A percentile compares a stretch with the other conserved stretches of the same genome.
Evolutionary conservation across 2,888 invertebrate species (phyloP).

Genomic region (Epsilonema sp.): DNA sequence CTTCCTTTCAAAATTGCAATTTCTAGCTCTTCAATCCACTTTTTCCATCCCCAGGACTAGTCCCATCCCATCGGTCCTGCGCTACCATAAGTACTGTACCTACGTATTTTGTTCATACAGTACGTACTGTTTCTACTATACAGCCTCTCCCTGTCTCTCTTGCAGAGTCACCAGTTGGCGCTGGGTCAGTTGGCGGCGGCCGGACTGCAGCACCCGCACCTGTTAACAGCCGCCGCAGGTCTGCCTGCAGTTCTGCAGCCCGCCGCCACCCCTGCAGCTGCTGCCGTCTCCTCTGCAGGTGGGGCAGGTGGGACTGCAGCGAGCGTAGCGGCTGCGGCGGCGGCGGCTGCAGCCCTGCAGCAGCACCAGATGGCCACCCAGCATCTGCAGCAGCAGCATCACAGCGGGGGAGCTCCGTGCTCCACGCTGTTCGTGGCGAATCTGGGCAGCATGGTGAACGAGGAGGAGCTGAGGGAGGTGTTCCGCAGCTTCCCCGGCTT

Average conservation of each 20-base stretch:
- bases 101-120: too few relatives aligned
- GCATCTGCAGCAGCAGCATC: slow-evolving; percentile 3
- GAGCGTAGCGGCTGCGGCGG: not conserved
- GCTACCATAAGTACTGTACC: too few relatives aligned
- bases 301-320: too few relatives aligned
- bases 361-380: not conserved
- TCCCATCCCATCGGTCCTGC: too few relatives aligned
- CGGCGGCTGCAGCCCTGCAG: not conserved
- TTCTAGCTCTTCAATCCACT: too few relatives aligned
- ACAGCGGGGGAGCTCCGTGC: too few relatives aligned
- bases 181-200: slow-evolving; percentile 35
- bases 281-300: too few relatives aligned
- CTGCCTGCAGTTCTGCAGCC: not conserved
- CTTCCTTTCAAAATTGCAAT: too few relatives aligned
- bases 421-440: slow-evolving; percentile 88
- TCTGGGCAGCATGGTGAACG: slow-evolving; percentile 86
- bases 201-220: slow-evolving; percentile 37
- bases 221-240: slow-evolving; percentile 39
- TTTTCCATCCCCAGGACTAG: too few relatives aligned
- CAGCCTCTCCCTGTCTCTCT: too few relatives aligned
- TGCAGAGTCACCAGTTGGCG: not conserved
- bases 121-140: too few relatives aligned
- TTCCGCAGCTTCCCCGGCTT: slow-evolving; percentile 92
- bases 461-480: slow-evolving; percentile 93
- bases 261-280: slow-evolving; percentile 20